These are phyloP conservation scores for Tamandua tetradactyla DNA, from an alignment of 2,797 vertebrate genomes.

Conservation along the genomic window DNA sequence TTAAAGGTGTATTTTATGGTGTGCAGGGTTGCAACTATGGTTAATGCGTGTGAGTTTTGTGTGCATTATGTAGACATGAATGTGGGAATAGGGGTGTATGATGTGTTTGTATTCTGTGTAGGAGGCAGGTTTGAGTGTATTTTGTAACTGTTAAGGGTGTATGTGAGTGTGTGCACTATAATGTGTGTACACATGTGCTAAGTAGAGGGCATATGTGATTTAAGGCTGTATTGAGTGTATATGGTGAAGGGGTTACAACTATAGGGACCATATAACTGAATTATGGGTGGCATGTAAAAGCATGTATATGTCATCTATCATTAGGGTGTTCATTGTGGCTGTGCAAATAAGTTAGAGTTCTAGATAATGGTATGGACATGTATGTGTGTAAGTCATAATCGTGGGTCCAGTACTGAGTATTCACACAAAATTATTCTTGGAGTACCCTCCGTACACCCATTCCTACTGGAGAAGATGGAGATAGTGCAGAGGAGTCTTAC, in stretches of 20 bases:
- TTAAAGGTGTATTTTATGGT: background rate
- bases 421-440: conserved; percentile 25
- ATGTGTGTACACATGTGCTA: background rate
- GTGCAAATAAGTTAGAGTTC: background rate
- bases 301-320: background rate
- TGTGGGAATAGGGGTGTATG: background rate
- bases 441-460: background rate
- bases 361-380: background rate
- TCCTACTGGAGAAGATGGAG: conserved; percentile 47
- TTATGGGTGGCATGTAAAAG: background rate
- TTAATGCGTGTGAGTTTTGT: background rate
- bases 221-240: background rate
- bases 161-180: background rate
- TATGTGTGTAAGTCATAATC: background rate
- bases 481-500: background rate
- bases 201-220: background rate
- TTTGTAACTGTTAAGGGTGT: background rate
- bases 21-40: background rate
- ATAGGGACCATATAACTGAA: background rate
- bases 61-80: background rate
- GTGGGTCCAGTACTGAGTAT: background rate
- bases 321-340: background rate
- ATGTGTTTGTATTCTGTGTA: background rate
- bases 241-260: background rate
- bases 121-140: background rate